phyloP scores from a whole-genome alignment of 2,888 invertebrate species.

The Eupithecia inturbata region DNA sequence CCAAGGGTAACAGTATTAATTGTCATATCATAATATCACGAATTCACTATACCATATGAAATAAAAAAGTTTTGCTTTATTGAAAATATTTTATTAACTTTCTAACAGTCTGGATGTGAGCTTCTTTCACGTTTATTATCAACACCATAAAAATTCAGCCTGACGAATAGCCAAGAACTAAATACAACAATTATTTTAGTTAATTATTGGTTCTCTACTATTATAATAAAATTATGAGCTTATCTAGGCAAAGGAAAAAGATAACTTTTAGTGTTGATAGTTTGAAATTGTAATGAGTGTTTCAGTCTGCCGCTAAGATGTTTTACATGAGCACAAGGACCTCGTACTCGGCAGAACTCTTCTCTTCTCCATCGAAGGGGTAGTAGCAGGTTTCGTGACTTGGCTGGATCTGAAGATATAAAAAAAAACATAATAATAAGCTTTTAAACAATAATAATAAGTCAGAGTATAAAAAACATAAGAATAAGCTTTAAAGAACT shows the following conservation, averaged over 20 bases:
- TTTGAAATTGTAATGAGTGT: background rate
- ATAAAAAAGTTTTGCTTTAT: background rate
- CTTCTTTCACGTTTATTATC: background rate
- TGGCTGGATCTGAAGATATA: constrained; percentile 83
- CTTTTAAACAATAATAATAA: too few species aligned
- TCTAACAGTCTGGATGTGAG: constrained; percentile 1
- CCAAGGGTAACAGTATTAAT: too few species aligned
- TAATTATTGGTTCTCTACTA: too few species aligned
- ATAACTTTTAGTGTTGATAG: background rate
- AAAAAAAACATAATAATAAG: background rate
- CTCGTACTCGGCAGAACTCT: constrained; percentile 87
- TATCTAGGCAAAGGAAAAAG: background rate
- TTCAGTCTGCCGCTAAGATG: background rate
- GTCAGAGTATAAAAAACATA: background rate
- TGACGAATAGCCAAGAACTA: background rate
- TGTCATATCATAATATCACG: too few species aligned
- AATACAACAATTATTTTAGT: too few species aligned
- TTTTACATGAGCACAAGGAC: constrained; percentile 82
- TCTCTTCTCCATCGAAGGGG: constrained; percentile 87
- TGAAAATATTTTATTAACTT: background rate
- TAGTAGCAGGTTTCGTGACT: constrained; percentile 86
- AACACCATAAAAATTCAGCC: background rate
- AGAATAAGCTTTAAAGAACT: too few species aligned
- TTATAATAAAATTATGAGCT: background rate
- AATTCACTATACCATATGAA: too few species aligned